These are phyloP conservation scores for Psittacula echo DNA, from an alignment of 2,797 vertebrate species.

Conservation along the genomic window DNA sequence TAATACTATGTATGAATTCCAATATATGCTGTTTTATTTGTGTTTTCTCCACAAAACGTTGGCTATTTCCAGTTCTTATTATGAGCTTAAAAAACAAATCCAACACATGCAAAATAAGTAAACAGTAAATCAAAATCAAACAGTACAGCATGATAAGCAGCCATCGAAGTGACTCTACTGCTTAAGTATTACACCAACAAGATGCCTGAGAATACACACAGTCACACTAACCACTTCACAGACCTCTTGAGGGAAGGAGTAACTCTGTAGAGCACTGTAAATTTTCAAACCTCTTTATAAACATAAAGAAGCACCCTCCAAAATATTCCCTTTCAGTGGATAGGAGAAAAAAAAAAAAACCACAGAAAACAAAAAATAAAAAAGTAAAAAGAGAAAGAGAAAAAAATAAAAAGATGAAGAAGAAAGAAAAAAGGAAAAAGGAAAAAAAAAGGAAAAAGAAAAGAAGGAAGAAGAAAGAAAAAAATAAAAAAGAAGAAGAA, in stretches of 20 bases:
- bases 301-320: not conserved
- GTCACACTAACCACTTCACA: not conserved
- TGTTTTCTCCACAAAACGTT: not conserved
- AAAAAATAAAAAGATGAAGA: not conserved
- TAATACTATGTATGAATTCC: not conserved
- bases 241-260: not conserved
- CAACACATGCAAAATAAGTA: not conserved
- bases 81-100: not conserved
- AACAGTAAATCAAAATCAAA: not conserved
- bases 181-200: not conserved
- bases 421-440: accelerated
- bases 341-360: not conserved
- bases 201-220: not conserved
- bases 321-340: not conserved
- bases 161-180: conserved; percentile 23
- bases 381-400: too few species aligned
- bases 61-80: not conserved
- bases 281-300: not conserved
- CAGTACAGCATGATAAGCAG: not conserved
- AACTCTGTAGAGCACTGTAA: not conserved
- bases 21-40: not conserved
- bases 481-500: too few species aligned
- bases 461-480: accelerated
- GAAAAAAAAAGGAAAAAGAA: too few species aligned
- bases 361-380: not conserved